Evolutionary conservation across 2,113 vertebrate genomes (phyloP).

Genomic region (Gymnobelideus leadbeateri): DNA sequence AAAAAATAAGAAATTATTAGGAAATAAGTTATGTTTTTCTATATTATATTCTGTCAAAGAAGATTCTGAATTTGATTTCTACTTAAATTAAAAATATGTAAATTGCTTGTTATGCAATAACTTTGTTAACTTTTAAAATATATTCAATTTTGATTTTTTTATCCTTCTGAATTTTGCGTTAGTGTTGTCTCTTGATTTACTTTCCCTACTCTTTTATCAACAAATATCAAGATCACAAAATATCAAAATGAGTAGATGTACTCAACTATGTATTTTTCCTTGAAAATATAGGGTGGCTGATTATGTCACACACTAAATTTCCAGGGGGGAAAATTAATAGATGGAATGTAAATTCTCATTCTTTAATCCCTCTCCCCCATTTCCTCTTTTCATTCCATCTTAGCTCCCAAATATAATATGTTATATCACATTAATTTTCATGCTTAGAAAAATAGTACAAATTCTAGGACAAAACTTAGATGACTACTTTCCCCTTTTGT

Average conservation of each 20-base stretch:
- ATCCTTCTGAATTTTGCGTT: background rate
- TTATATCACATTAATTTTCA: background rate
- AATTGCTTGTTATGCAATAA: background rate
- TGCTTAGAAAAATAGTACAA: background rate
- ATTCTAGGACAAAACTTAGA: background rate
- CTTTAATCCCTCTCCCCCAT: background rate
- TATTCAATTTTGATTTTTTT: background rate
- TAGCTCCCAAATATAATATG: background rate
- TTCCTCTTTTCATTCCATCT: background rate
- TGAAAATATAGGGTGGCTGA: background rate
- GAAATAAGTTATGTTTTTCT: background rate
- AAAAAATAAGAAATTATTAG: slow-evolving; percentile 3
- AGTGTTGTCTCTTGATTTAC: background rate
- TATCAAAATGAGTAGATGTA: background rate
- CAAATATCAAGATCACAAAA: background rate
- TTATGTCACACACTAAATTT: background rate
- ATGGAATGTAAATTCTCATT: background rate
- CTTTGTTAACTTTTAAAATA: slow-evolving; percentile 24
- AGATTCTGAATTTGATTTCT: background rate
- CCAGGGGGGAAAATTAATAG: background rate
- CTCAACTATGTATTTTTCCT: background rate
- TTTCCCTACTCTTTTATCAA: background rate
- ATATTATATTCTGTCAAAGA: background rate
- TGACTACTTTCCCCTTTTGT: background rate
- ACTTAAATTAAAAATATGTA: background rate